These are phyloP conservation scores for Toxotes lorentzi DNA, from an alignment of 2,797 vertebrate species.

Conservation along the genomic window DNA sequence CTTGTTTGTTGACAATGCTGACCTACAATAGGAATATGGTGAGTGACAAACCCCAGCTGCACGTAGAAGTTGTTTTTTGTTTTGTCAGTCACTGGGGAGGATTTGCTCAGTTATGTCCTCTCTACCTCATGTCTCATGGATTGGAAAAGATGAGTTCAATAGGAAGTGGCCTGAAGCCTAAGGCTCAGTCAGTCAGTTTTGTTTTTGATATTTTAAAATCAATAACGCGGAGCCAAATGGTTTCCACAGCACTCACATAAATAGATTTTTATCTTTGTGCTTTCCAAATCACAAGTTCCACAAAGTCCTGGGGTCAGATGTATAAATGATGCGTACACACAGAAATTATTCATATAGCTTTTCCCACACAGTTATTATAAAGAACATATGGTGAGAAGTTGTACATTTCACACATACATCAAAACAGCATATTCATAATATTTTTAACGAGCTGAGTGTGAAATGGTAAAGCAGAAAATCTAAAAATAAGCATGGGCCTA, in stretches of 20 bases:
- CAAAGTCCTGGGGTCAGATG: constrained; percentile 6
- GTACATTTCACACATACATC: neutral
- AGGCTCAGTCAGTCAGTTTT: constrained; percentile 8
- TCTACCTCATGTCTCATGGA: constrained; percentile 29
- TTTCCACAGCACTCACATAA: neutral
- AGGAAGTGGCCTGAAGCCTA: constrained; percentile 21
- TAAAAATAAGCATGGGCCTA: neutral
- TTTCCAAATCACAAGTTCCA: neutral
- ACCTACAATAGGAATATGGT: neutral
- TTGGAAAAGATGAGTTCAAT: constrained; percentile 23
- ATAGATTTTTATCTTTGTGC: constrained; percentile 1
- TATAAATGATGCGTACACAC: neutral
- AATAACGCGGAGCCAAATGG: neutral
- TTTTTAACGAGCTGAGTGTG: neutral
- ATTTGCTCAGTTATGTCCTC: constrained; percentile 35
- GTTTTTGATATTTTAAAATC: neutral
- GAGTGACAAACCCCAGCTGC: constrained; percentile 19
- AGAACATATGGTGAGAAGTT: neutral
- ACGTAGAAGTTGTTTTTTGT: neutral
- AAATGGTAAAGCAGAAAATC: neutral
- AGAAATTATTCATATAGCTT: neutral
- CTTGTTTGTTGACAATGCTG: neutral
- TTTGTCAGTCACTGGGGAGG: constrained; percentile 37
- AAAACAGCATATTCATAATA: neutral
- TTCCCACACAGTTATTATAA: neutral